Evolutionary conservation across 2,888 invertebrate species (phyloP).

Genomic region (Diabrotica balteata): DNA sequence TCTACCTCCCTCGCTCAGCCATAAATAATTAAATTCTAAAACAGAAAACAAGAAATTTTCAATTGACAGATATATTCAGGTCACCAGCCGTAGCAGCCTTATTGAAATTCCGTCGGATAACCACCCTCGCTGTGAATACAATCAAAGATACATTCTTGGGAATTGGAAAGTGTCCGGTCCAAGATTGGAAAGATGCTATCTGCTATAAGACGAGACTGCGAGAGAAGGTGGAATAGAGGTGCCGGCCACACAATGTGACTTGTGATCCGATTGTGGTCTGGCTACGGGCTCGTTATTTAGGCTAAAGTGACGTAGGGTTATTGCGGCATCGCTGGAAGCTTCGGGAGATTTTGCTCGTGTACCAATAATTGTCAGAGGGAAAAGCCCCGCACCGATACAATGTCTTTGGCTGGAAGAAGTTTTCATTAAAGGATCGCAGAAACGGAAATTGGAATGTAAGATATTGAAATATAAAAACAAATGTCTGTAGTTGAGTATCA

Average conservation of each 20-base stretch:
- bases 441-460: too few species aligned
- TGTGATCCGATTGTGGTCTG: conserved; percentile 45
- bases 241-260: conserved; percentile 40
- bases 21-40: too few species aligned
- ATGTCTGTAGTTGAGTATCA: too few species aligned
- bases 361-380: conserved; percentile 44
- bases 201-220: conserved; percentile 14
- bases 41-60: conserved; percentile 15
- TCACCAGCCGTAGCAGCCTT: conserved; percentile 23
- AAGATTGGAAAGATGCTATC: conserved; percentile 47
- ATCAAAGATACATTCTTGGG: conserved; percentile 39
- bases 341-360: conserved; percentile 35
- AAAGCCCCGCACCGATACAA: conserved; percentile 16
- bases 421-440: too few species aligned
- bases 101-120: conserved; percentile 41
- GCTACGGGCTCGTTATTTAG: conserved; percentile 46
- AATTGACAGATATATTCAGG: conserved; percentile 36
- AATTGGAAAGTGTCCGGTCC: conserved; percentile 43
- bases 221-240: conserved; percentile 9
- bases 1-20: too few species aligned
- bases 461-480: too few species aligned
- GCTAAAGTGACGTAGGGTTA: conserved; percentile 49
- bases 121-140: conserved; percentile 35
- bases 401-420: too few species aligned
- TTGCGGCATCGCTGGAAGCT: conserved; percentile 40